Evolutionary conservation across 2,797 vertebrate genomes (phyloP), one percentile per base, ranked within the genome.

Genomic region (Galago senegalensis): DNA sequence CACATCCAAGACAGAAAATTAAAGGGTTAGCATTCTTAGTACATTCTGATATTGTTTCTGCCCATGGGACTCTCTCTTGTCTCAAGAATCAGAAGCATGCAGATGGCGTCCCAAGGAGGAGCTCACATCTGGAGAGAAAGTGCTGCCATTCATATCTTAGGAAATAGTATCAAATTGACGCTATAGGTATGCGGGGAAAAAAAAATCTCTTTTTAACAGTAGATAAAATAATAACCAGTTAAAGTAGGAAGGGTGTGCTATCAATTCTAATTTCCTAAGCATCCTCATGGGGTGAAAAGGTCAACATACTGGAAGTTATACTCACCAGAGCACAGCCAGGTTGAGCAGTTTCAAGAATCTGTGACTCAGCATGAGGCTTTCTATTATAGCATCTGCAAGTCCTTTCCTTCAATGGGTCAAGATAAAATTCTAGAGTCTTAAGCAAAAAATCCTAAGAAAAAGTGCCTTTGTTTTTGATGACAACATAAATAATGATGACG

Each of bases 391-490:
- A 60, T 4, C 16, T 83, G 7, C 0, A 77, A 85, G 31, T 20
- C 81, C 31, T 87, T 89, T 69, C 77, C 65, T 31, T 85, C 12
- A 60, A 9, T 14, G 69, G 58, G 34, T 49, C 31, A 67, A 94
- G 40, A 77, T 63, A 77, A 89, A 95, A 84, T 72, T 31, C 61
- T 76, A 77, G 60, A 7, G 25, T 29, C 16, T 14, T 14, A 56
- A 43, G 58, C 67, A 95, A 93, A 88, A 86, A 86, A 80, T 46
- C 34, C 37, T 11, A 80, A 63, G 12, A 37, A 80, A 80, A 96
- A 93, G 40, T 56, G 25, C 76, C 63, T 65, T 87, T 88, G 17
- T 34, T 53, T 80, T 69, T 46, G 6, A 61, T 65, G 46, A 58
- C 60, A 40, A 53, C 14, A 31, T 70, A 37, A 69, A 63, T 43